Percentiles rank a stretch among this genome's conserved stretches.
Evolutionary conservation across 2,888 invertebrate genomes (phyloP).

Genomic region (Stenchaetothrips biformis): DNA sequence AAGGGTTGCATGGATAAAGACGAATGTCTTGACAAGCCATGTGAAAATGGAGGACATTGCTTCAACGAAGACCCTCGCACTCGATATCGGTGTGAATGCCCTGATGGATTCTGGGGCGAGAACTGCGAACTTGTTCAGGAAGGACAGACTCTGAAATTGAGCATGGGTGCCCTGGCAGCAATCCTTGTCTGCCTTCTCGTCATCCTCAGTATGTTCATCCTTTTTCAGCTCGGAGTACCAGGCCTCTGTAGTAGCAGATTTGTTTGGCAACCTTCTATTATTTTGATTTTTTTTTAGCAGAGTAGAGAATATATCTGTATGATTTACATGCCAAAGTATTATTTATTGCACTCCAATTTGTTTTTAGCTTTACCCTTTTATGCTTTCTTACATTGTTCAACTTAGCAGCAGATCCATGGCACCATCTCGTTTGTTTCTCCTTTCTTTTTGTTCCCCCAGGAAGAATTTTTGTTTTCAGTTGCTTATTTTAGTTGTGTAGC

Average conservation of each 20-base stretch:
- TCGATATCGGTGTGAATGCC: constrained; percentile 82
- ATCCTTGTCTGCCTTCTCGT: constrained; percentile 95
- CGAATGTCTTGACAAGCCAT: constrained; percentile 90
- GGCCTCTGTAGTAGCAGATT: background rate
- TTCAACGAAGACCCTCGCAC: constrained; percentile 85
- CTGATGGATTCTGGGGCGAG: constrained; percentile 89
- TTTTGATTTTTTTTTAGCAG: constrained; percentile 31
- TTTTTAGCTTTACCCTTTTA: constrained; percentile 36
- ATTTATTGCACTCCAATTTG: constrained; percentile 26
- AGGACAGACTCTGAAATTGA: constrained; percentile 89
- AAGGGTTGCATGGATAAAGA: constrained; percentile 94
- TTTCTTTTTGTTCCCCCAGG: constrained; percentile 26
- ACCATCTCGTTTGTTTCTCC: constrained; percentile 35
- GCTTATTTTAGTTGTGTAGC: constrained; percentile 17
- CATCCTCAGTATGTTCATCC: constrained; percentile 70
- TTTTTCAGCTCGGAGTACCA: background rate
- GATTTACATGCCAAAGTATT: constrained; percentile 32
- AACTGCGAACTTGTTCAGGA: constrained; percentile 92
- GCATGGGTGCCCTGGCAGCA: constrained; percentile 94
- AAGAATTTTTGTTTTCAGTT: background rate
- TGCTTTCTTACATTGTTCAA: constrained; percentile 28
- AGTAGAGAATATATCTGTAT: constrained; percentile 28
- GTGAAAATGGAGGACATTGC: constrained; percentile 88
- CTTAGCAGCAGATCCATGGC: constrained; percentile 31
- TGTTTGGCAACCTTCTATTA: background rate